Evolutionary conservation across 2,797 vertebrate genomes (phyloP), one percentile per base, ranked within the genome.

Genomic region (Rhyacichthys aspro): DNA sequence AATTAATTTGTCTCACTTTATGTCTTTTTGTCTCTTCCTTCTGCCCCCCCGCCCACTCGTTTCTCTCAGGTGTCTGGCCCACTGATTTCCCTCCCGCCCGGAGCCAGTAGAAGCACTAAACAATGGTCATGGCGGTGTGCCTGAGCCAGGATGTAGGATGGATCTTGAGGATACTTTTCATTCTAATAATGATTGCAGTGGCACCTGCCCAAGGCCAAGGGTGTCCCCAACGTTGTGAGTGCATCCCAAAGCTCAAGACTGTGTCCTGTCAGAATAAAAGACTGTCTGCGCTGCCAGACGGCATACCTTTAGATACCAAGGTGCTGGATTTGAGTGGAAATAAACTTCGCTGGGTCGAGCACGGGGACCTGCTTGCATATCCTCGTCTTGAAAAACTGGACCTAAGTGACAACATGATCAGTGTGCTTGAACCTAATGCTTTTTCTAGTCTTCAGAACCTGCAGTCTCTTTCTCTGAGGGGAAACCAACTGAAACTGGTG

Each of bases 201-300:
- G 77, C 87, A 0, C 77, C 78, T 2, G 63, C 67, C 17, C 85
- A 82, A 33, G 81, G 86, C 2, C 90, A 95, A 41, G 89, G 89
- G 63, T 98, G 97, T 78, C 98, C 98, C 0, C 93, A 94, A 37
- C 95, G 94, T 50, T 98, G 98, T 16, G 96, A 98, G 59, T 99
- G 98, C 7, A 70, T 91, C 0, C 78, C 88, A 0, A 94, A 92
- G 75, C 77, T 92, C 23, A 93, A 84, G 60, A 90, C 92, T 0
- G 98, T 99, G 70, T 89, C 91, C 60, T 99, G 97, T 60, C 92
- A 89, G 28, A 94, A 95, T 69, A 95, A 94, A 72, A 93, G 94
- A 17, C 90, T 99, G 59, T 94, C 93, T 1, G 53, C 95, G 4
- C 88, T 99, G 70, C 98, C 97, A 0, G 95, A 96, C 0, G 94